These are phyloP conservation scores for Odontomyia ornata DNA, from an alignment of 2,888 invertebrate species.

Conservation along the genomic window DNA sequence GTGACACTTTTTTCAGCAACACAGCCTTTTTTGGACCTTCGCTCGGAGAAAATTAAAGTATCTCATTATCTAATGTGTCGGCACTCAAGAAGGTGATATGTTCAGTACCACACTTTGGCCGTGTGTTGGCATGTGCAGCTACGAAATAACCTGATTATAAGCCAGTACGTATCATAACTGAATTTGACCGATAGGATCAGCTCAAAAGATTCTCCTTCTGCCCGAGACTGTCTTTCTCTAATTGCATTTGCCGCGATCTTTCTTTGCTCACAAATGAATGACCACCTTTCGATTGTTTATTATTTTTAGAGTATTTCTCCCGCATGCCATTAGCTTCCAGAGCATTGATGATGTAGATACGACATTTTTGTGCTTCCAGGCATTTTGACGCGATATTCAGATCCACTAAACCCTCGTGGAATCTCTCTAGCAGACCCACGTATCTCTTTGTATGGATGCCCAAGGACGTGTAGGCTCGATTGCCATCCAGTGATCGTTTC, in stretches of 20 bases:
- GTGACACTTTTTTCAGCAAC: too few species aligned
- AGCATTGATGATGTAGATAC: conserved; percentile 97
- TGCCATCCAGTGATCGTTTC: conserved; percentile 58
- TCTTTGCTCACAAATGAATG: conserved; percentile 62
- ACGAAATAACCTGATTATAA: too few species aligned
- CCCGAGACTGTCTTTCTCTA: conserved; percentile 74
- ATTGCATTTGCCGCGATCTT: conserved; percentile 66
- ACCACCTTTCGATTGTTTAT: conserved; percentile 94
- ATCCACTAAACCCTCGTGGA: conserved; percentile 89
- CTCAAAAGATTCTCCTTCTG: conserved; percentile 79
- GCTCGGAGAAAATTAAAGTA: too few species aligned
- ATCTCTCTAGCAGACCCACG: conserved; percentile 85
- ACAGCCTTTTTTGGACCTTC: too few species aligned
- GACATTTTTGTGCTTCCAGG: conserved; percentile 90
- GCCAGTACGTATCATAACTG: too few species aligned
- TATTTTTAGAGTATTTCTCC: conserved; percentile 96
- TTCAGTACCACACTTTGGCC: too few species aligned
- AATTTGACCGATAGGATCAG: conserved; percentile 76
- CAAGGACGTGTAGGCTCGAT: conserved; percentile 83
- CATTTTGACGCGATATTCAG: conserved; percentile 89
- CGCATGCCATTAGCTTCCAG: conserved; percentile 95
- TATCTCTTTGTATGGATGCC: conserved; percentile 96
- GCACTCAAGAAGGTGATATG: too few species aligned
- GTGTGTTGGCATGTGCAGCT: too few species aligned
- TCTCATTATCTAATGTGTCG: too few species aligned